Base-by-base conservation (phyloP, 1,140 invertebrate genomes). In the Ctenoplectra terminalis region DNA sequence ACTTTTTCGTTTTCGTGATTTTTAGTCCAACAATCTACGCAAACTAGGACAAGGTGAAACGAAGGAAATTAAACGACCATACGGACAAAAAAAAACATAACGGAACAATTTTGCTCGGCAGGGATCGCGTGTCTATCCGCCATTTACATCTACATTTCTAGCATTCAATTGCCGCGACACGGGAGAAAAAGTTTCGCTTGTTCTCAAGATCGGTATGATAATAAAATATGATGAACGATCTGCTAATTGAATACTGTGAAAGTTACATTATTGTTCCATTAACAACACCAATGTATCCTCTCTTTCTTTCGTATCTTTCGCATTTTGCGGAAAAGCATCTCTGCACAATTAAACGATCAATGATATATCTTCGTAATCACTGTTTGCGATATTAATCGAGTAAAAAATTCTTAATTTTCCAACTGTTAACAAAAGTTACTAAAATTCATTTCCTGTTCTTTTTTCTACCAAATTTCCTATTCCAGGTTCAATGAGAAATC, bases 1-100 rank as follows among this genome's bases (percentile, higher is more conserved):
- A 1, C 40, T 5, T 31, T 13, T 54, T 23, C 29, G 13, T 40
- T 69, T 89, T 87, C 86, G 82, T 81, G 82, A 81, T 40, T 71
- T 43, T 82, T 83, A 54, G 48, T 61, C 86, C 66, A 71, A 64
- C 77, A 71, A 86, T 89, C 89, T 88, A 89, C 58, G 66, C 64
- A 76, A 91, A 89, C 90, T 89, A 86, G 91, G 70, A 88, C 90
- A 92, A 92, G 91, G 91, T 90, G 87, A 90, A 90, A 89, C 88
- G 87, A 72, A 82, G 61, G 61, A 71, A 77, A 88, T 84, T 81
- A 67, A 82, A 23, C 67, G 61, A 48, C 9, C 48, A 20, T 26
- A 52, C 34, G 20, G 34, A 71, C 40, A 20, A 70, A 50, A n/a
- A n/a, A n/a, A 61, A 54, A 48, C 8, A 34, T 63, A 26, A 64